Percentiles rank a stretch among this genome's conserved stretches.
These are phyloP conservation scores for Cardinalis cardinalis DNA, from an alignment of 2,113 vertebrate species.

Conservation along the genomic window DNA sequence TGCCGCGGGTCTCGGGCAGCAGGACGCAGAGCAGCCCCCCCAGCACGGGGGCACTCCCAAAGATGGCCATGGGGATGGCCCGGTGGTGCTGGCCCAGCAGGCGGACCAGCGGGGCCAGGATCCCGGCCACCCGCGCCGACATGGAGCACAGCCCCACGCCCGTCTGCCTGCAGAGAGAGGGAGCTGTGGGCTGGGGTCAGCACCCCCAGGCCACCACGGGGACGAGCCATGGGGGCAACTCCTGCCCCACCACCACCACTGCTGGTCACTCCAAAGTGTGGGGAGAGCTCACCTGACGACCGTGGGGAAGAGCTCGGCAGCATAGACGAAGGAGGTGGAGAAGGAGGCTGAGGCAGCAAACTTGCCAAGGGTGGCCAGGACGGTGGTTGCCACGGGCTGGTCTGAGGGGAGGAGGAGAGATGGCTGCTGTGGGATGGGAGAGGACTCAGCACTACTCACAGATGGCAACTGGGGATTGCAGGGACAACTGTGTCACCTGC, in stretches of 20 bases:
- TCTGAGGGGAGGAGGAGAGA: constrained; percentile 50
- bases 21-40: constrained; percentile 72
- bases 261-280: rapidly evolving
- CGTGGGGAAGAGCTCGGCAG: constrained; percentile 87
- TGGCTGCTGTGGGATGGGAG: rapidly evolving
- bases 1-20: constrained; percentile 81
- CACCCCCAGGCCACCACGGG: background rate
- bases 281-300: constrained; percentile 74
- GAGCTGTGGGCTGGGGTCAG: background rate
- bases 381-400: constrained; percentile 50
- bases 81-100: background rate
- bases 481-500: background rate
- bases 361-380: constrained; percentile 77
- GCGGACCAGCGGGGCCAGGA: background rate
- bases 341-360: constrained; percentile 70
- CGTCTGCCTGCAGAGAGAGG: background rate
- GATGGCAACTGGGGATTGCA: rapidly evolving
- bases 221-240: background rate
- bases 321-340: constrained; percentile 75
- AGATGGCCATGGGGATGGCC: constrained; percentile 28
- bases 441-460: rapidly evolving
- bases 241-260: background rate
- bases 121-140: background rate
- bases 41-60: constrained; percentile 64
- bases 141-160: background rate